These are phyloP conservation scores for Margaritifera margaritifera DNA, from an alignment of 2,888 invertebrate genomes.

Conservation along the genomic window DNA sequence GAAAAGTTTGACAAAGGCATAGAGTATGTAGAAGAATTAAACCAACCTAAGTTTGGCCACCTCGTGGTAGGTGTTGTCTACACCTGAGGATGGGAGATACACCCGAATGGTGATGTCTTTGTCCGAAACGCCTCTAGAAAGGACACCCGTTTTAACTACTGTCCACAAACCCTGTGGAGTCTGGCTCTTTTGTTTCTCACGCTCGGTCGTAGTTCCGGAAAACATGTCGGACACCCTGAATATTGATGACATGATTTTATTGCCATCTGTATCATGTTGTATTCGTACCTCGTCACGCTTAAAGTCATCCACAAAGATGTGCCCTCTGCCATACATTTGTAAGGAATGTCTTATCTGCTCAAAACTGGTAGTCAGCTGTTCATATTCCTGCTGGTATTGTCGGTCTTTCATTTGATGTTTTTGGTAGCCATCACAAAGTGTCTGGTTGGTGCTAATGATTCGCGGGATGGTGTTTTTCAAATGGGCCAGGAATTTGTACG, in stretches of 20 bases:
- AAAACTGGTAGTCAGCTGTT: constrained; percentile 42
- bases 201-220: not conserved
- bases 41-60: constrained; percentile 55
- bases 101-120: constrained; percentile 41
- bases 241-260: constrained; percentile 18
- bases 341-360: constrained; percentile 43
- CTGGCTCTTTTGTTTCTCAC: constrained; percentile 12
- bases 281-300: constrained; percentile 37
- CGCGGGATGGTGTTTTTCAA: constrained; percentile 38
- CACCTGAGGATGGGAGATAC: constrained; percentile 42
- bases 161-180: constrained; percentile 45
- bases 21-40: too few relatives aligned
- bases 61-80: constrained; percentile 49
- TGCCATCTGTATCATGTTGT: constrained; percentile 12
- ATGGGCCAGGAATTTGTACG: constrained; percentile 27
- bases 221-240: constrained; percentile 17
- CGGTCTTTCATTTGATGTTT: constrained; percentile 27
- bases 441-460: constrained; percentile 48
- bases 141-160: constrained; percentile 29
- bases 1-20: too few relatives aligned
- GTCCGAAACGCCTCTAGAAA: constrained; percentile 22
- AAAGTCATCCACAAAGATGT: constrained; percentile 49
- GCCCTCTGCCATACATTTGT: constrained; percentile 43
- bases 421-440: constrained; percentile 44
- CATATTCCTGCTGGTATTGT: constrained; percentile 32